Conservation (phyloP, 2,797 vertebrate species). For the Danionella dracula region DNA sequence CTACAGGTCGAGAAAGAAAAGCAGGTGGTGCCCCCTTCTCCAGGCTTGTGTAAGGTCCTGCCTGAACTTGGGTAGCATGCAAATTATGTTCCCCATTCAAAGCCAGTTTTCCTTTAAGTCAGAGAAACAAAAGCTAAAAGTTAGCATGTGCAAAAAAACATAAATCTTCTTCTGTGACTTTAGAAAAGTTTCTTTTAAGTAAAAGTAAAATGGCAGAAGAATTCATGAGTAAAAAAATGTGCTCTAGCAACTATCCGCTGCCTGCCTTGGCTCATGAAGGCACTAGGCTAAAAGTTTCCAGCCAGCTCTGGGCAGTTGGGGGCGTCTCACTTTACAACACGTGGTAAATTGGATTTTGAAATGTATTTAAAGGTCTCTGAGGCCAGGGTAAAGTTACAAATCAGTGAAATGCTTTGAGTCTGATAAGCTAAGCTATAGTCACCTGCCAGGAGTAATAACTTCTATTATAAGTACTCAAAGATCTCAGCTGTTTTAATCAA, state of each 20-base stretch:
- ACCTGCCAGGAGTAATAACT: conserved; percentile 33
- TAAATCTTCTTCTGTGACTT: neutral
- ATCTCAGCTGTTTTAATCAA: no score
- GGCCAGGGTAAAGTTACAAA: conserved; percentile 61
- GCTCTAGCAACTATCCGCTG: neutral
- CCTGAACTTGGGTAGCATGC: conserved; percentile 74
- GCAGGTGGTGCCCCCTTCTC: conserved; percentile 48
- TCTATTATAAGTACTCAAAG: neutral
- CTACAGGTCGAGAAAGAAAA: conserved; percentile 61
- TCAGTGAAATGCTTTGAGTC: conserved; percentile 43
- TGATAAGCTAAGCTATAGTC: conserved; percentile 33
- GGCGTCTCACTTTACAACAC: conserved; percentile 73
- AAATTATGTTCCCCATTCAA: conserved; percentile 80
- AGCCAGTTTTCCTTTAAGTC: conserved; percentile 56
- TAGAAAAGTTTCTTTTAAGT: no score
- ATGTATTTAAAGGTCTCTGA: conserved; percentile 75
- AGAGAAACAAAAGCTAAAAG: conserved; percentile 56
- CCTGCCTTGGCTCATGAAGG: conserved; percentile 38
- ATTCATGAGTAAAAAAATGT: conserved; percentile 30
- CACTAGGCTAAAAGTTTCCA: conserved; percentile 46
- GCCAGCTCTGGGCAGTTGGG: conserved; percentile 45
- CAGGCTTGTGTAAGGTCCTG: conserved; percentile 64
- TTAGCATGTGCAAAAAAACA: conserved; percentile 28
- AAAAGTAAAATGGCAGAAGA: neutral
- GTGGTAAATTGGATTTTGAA: conserved; percentile 57